Evolutionary conservation across 2,888 invertebrate genomes (phyloP), one percentile per base, ranked within the genome.

Genomic region (Heteromurus nitidus): DNA sequence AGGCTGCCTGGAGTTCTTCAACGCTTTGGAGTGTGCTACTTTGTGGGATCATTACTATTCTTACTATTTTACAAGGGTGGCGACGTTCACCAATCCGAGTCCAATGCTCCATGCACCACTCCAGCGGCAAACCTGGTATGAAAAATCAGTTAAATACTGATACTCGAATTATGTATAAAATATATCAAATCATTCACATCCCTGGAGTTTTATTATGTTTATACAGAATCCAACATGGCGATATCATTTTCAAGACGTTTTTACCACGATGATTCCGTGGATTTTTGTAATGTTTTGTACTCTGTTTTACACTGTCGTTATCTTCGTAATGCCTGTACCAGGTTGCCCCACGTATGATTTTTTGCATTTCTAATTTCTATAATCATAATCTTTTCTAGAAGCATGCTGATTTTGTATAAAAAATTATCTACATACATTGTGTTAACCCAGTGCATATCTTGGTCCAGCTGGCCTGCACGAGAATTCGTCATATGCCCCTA

Each of bases 1-100:
- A 91, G 98, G 55, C 92, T 98, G 82, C 95, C 96, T 88, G 98
- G 97, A 7, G 97, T 98, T 0, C 90, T 98, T 83, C 98, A 98
- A 90, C 91, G 98, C 76, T 94, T 98, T 88, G 95, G 94, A 0
- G 90, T 96, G 20, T 92, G 94, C 5, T 98, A 96, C 89, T 91
- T 96, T n/a, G 90, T 95, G 2, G 93, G 94, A 0, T 95, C 94
- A 22, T 18, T 53, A 22, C 5, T 9, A 13, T 36, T 36, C 13
- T 36, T 36, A 36, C 36, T 36, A 13, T 13, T 36, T 36, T 36
- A 13, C 36, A 36, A 13, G 5, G 13, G 7, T 36, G 13, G 13
- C 5, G 5, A 9, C 7, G 36, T 9, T 13, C 5, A 13, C 36
- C 13, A 5, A 36, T 36, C 36, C 36, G 36, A 36, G 5, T 36